Conservation (phyloP, 2,888 invertebrate genomes). For the Sarcophaga subvicina region DNA sequence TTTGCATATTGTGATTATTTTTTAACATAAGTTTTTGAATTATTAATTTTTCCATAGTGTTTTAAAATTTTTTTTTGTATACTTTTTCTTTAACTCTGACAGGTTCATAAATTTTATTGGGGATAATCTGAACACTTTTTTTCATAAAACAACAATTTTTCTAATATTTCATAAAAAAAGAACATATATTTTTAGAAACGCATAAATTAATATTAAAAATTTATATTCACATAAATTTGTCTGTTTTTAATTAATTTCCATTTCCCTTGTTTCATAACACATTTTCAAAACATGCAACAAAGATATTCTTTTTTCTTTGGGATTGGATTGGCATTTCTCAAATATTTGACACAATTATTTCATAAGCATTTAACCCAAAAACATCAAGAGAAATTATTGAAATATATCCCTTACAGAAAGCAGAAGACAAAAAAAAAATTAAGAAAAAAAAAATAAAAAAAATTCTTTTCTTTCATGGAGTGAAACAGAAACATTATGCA, state of each 20-base stretch:
- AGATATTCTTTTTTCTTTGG: neutral
- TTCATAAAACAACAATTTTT: neutral
- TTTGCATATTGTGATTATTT: too few species aligned
- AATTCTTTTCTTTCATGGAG: neutral
- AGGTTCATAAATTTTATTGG: neutral
- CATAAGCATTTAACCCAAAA: slow-evolving; percentile 50
- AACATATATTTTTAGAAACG: neutral
- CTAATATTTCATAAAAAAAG: neutral
- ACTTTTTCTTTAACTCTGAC: neutral
- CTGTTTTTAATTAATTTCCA: neutral
- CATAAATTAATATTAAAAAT: neutral
- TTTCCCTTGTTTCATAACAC: neutral
- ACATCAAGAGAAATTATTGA: slow-evolving; percentile 28
- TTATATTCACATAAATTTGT: neutral
- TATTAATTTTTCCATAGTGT: too few species aligned
- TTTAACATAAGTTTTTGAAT: too few species aligned
- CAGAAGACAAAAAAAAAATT: slow-evolving; percentile 5
- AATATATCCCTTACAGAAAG: slow-evolving; percentile 25
- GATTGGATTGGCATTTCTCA: slow-evolving; percentile 6
- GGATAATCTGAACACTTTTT: neutral
- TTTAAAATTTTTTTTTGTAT: too few species aligned
- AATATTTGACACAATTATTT: slow-evolving; percentile 60
- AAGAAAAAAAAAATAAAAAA: neutral
- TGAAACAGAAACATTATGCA: neutral
- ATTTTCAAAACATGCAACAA: neutral